Percentiles rank a stretch among this genome's conserved stretches.
These are phyloP conservation scores for Phainopepla nitens DNA, from an alignment of 2,113 vertebrate species.

Conservation along the genomic window DNA sequence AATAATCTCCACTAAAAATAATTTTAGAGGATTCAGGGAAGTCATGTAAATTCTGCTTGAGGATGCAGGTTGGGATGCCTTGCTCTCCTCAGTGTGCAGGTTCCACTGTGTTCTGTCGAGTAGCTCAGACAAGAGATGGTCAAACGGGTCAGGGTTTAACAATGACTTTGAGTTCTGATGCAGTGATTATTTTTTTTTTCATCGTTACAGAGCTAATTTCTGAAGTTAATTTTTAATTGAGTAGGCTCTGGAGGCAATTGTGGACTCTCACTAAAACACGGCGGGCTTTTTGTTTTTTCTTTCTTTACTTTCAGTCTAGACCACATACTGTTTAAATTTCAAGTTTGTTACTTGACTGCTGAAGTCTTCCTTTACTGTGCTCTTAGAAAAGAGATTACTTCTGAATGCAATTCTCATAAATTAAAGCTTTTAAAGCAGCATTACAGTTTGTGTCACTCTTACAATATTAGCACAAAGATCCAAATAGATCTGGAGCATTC, in stretches of 20 bases:
- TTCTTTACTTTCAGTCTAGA: neutral
- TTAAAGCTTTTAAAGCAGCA: neutral
- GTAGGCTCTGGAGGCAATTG: neutral
- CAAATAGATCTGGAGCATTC: neutral
- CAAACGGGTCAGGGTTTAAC: neutral
- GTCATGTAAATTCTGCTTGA: neutral
- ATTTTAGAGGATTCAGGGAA: neutral
- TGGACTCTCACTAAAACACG: neutral
- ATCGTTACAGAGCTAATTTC: neutral
- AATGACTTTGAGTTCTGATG: neutral
- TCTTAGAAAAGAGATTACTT: neutral
- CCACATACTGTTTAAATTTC: neutral
- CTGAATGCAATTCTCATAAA: neutral
- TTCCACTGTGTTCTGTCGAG: neutral
- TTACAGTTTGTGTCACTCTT: neutral
- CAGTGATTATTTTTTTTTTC: neutral
- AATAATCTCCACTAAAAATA: neutral
- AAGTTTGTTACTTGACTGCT: neutral
- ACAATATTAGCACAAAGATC: neutral
- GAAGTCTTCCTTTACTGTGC: neutral
- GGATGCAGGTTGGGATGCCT: neutral
- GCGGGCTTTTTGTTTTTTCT: neutral
- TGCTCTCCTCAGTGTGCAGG: neutral
- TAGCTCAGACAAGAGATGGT: rapidly evolving
- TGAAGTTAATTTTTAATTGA: neutral